These are phyloP conservation scores for Eclectus roratus DNA, from an alignment of 2,113 vertebrate species.

Conservation along the genomic window DNA sequence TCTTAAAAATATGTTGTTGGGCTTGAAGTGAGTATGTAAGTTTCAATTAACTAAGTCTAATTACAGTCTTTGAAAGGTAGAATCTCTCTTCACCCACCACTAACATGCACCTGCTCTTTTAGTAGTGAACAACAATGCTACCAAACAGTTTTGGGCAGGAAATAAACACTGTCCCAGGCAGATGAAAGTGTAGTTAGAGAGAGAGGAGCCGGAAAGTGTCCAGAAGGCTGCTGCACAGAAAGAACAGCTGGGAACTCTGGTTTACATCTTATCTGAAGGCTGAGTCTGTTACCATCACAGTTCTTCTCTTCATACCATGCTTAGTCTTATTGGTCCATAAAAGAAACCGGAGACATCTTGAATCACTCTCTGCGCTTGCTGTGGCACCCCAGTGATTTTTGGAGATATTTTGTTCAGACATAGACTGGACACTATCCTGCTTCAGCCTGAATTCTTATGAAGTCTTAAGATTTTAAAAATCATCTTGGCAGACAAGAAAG, in stretches of 20 bases:
- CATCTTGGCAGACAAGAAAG: not conserved
- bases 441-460: not conserved
- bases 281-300: not conserved
- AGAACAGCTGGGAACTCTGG: conserved; percentile 10
- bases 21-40: not conserved
- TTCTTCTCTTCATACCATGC: conserved; percentile 10
- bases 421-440: not conserved
- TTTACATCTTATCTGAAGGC: conserved; percentile 36
- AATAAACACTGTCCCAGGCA: not conserved
- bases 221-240: conserved; percentile 4
- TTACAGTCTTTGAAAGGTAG: not conserved
- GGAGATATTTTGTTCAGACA: not conserved
- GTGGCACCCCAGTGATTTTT: not conserved
- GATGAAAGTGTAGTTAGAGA: not conserved
- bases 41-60: not conserved
- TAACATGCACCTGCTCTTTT: not conserved
- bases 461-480: not conserved
- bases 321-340: not conserved
- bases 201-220: conserved; percentile 19
- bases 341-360: not conserved
- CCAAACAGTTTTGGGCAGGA: not conserved
- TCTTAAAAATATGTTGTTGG: not conserved
- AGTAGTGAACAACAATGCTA: not conserved
- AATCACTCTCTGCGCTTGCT: not conserved
- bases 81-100: not conserved